Evolutionary conservation across 2,888 invertebrate species (phyloP), one percentile per base, ranked within the genome.

Genomic region (Cylloceria caligata): DNA sequence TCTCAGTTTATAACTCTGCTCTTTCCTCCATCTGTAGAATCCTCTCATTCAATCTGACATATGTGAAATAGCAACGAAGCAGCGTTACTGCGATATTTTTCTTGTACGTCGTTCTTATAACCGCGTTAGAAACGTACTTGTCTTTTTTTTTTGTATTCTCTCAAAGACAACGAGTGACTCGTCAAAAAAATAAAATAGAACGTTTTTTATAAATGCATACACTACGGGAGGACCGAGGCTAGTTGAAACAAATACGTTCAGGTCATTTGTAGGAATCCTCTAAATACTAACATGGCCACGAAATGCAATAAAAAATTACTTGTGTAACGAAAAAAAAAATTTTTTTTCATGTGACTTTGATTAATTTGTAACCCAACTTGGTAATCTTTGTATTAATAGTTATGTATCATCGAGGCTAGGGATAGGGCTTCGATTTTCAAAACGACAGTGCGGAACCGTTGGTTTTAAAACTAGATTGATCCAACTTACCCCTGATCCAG

Each of bases 41-140:
- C 19, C n/a, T 55, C 45, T 36, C 47, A 9, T 69, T 71, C 49
- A 45, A 67, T 67, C 75, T 30, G 39, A 11, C 21, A 68, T 69
- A 64, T 47, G 73, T 42, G 62, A 36, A 64, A 69, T 69, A 69
- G 45, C 52, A 64, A 64, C 24, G n/a, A 64, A 21, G 16, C 30
- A n/a, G n/a, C 19, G 11, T 19, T 1, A 52, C n/a, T 55, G 55
- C 16, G 42, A 45, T 21, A 21, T 21, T 16, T 45, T 11, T 42
- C 39, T 47, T 64, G 30, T 27, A 72, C 55, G 60, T 21, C 34
- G 3, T 9, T 45, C 52, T 75, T 36, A 74, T 45, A 52, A 36
- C 13, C 11, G 5, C 62, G 62, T 73, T 64, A 24, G 21, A 62
- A 7, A 9, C 1, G 36, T 30, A n/a, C n/a, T n/a, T n/a, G n/a